phyloP scores from a whole-genome alignment of 2,113 vertebrate species.

The Notarius quadriscutis region DNA sequence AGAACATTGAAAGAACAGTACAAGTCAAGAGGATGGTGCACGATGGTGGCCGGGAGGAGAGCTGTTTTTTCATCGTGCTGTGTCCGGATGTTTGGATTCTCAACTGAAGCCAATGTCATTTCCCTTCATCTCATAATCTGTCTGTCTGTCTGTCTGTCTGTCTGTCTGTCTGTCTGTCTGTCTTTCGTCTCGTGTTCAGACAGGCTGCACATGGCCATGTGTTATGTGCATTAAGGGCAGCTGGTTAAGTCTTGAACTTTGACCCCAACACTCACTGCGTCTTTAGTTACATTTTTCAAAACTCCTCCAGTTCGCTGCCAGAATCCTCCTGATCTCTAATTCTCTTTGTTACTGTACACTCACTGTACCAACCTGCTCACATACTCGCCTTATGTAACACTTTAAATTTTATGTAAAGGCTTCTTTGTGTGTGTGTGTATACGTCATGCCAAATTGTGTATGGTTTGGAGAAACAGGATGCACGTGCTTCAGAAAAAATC shows the following conservation, averaged over 20 bases:
- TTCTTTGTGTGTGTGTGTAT: neutral
- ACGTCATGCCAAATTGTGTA: neutral
- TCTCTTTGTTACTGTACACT: neutral
- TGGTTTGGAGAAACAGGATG: conserved; percentile 29
- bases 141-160: neutral
- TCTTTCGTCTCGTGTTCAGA: neutral
- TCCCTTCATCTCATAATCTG: neutral
- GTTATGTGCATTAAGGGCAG: neutral
- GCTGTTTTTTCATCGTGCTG: neutral
- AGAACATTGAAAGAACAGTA: too few species aligned
- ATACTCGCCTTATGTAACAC: neutral
- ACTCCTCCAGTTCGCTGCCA: neutral
- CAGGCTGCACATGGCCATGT: neutral
- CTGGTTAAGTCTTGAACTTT: neutral
- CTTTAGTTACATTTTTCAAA: neutral
- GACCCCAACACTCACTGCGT: neutral
- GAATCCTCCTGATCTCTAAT: neutral
- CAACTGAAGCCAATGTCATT: neutral
- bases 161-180: neutral
- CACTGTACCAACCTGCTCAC: neutral
- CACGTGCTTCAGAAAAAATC: conserved; percentile 16
- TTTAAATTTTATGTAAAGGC: neutral
- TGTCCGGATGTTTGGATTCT: neutral
- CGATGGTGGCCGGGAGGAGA: neutral
- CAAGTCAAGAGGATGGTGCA: neutral